A percentile compares a stretch with the other conserved stretches of the same genome.
Evolutionary conservation across 2,888 invertebrate species (phyloP).

Genomic region (Iphiclides podalirius): DNA sequence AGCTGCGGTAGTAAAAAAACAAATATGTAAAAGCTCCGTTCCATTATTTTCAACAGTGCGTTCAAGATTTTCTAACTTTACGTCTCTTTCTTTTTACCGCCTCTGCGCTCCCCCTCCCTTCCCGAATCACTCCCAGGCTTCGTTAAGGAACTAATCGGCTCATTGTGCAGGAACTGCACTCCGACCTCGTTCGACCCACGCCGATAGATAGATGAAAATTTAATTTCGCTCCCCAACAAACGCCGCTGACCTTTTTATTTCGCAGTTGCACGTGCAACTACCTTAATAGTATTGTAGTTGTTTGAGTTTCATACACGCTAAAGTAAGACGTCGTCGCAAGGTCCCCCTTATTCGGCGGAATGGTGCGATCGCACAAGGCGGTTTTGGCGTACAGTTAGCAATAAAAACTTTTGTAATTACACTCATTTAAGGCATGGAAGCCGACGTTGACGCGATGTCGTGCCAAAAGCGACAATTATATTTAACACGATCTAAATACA

Average conservation of each 20-base stretch:
- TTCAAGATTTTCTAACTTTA: slow-evolving; percentile 40
- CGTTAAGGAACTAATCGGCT: slow-evolving; percentile 60
- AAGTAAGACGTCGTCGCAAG: slow-evolving; percentile 38
- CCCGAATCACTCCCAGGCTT: slow-evolving; percentile 40
- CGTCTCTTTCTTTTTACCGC: slow-evolving; percentile 35
- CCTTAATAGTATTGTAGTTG: slow-evolving; percentile 31
- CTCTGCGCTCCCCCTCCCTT: slow-evolving; percentile 28
- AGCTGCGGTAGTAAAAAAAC: slow-evolving; percentile 3
- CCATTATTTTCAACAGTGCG: slow-evolving; percentile 29
- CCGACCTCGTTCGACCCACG: slow-evolving; percentile 44
- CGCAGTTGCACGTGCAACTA: slow-evolving; percentile 16
- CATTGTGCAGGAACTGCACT: slow-evolving; percentile 53
- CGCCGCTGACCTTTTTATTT: slow-evolving; percentile 27
- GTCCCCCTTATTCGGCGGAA: slow-evolving; percentile 33
- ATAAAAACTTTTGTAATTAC: slow-evolving; percentile 79
- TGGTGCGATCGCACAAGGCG: slow-evolving; percentile 52
- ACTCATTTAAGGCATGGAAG: slow-evolving; percentile 71
- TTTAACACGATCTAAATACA: slow-evolving; percentile 50
- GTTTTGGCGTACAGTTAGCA: slow-evolving; percentile 71
- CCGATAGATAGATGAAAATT: slow-evolving; percentile 42
- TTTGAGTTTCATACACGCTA: slow-evolving; percentile 38
- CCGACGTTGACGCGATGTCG: slow-evolving; percentile 69
- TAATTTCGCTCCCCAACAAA: slow-evolving; percentile 36
- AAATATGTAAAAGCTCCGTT: slow-evolving; percentile 23
- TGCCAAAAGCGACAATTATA: slow-evolving; percentile 75